Base-by-base conservation (phyloP, 1,140 invertebrate genomes). In the Mactra quadrangularis region DNA sequence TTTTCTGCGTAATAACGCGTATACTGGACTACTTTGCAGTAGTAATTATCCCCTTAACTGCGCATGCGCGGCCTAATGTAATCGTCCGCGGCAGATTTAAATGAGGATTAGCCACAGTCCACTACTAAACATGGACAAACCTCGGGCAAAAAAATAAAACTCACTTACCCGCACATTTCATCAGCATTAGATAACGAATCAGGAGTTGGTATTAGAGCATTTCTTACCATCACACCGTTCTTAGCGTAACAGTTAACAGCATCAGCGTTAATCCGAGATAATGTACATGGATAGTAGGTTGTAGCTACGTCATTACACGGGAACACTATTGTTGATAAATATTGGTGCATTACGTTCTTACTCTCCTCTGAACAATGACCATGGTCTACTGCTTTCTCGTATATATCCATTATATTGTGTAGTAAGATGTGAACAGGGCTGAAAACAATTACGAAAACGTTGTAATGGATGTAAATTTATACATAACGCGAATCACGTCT, bases 291-390 rank as follows among this genome's bases (percentile, higher is more conserved):
- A 33, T 75, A 75, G 29, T 75, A 75, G 11, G 41, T 55, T 6
- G 72, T 75, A 0, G 72, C 72, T 15, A 75, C 55, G 35, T 75
- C 72, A 75, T 35, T 55, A 53, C 72, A 75, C 31, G 72, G 72
- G 52, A 75, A 75, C 17, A 75, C 52, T n/a, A 75, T 35, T 53
- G 72, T 75, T 3, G 72, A 29, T 33, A 75, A 19, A 29, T 75
- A 75, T 29, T 75, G 47, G 17, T 59, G 9, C 33, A 75, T 60
- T 3, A 35, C 52, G 4, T 41, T n/a, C 17, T 60, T 38, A 55
- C 52, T 55, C 19, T 19, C 35, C n/a, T 75, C 57, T 3, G 52
- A 41, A 75, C 72, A 75, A 35, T 75, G 38, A 6, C 72, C 72
- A 11, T 52, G 35, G 3, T 57, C 33, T 3, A 75, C 72, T 6